Percentiles rank a stretch among this genome's conserved stretches.
phyloP scores from a whole-genome alignment of 2,888 invertebrate species.

The Pilophorus perplexus region DNA sequence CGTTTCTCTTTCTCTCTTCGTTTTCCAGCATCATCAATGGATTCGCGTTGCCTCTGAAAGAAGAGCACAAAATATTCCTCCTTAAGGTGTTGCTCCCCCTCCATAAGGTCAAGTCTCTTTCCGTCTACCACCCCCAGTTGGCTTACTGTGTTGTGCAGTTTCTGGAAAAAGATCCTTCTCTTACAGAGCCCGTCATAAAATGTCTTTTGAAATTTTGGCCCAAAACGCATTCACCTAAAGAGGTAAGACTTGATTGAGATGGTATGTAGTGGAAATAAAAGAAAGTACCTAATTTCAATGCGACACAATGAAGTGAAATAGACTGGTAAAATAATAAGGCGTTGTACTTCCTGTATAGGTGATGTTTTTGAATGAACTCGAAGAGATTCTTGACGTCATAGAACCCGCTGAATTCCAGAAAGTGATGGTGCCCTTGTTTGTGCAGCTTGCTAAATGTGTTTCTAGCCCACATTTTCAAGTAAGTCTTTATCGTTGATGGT shows the following conservation, averaged over 20 bases:
- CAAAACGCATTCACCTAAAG: slow-evolving; percentile 97
- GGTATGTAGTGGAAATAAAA: not conserved
- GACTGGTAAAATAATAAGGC: no score
- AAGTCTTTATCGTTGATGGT: not conserved
- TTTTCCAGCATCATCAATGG: slow-evolving; percentile 90
- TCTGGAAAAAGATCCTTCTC: slow-evolving; percentile 92
- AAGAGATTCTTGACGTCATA: slow-evolving; percentile 72
- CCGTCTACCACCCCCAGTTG: slow-evolving; percentile 95
- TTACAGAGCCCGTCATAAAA: slow-evolving; percentile 92
- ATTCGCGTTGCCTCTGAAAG: slow-evolving; percentile 95
- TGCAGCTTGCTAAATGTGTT: slow-evolving; percentile 94
- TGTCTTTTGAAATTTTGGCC: slow-evolving; percentile 97
- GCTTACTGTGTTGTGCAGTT: slow-evolving; percentile 99
- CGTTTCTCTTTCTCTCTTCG: not conserved
- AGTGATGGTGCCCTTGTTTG: slow-evolving; percentile 93
- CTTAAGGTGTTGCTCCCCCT: slow-evolving; percentile 90
- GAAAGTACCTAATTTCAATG: no score
- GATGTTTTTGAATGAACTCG: slow-evolving; percentile 42
- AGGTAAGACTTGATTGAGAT: slow-evolving; percentile 54
- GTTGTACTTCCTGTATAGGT: slow-evolving; percentile 52
- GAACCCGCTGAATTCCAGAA: slow-evolving; percentile 98
- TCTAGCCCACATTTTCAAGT: slow-evolving; percentile 99
- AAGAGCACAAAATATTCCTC: slow-evolving; percentile 96
- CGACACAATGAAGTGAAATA: no score
- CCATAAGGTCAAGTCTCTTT: slow-evolving; percentile 94